Base-by-base conservation (phyloP, 1,140 invertebrate species). In the Lordiphosa mommai region DNA sequence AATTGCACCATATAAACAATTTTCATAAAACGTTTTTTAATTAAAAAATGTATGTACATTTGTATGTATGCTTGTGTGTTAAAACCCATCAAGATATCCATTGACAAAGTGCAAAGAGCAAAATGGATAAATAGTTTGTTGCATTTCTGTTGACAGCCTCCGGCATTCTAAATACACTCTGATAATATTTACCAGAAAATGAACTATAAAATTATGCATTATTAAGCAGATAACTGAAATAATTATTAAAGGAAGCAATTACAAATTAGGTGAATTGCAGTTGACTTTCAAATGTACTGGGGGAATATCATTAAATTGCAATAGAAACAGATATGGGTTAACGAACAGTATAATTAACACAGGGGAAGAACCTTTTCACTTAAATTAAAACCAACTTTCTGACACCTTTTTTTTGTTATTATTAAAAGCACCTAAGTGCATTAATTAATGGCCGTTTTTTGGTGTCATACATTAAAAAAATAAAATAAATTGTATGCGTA, bases 141-240 rank as follows among this genome's bases (percentile, higher is more conserved):
- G 38, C 53, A 65, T 55, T 60, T 52, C 38, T 17, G 5, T 50
- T 36, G 37, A 17, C 50, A 41, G 9, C 46, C 12, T 50, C 16
- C 16, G 44, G 63, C 33, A 29, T 32, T 41, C 47, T 29, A 61
- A 69, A 48, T 68, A 48, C 34, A 72, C 40, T 52, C 27, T 38
- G 14, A 51, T 52, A 46, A 56, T 38, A 38, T 30, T 48, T 20
- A 30, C 8, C 48, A 17, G 32, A 61, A 70, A 57, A 61, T 74
- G 16, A 70, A 73, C 47, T 69, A 52, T n/a, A 3, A 65, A 65
- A 69, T 53, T 44, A 59, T 51, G 40, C 46, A 73, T 69, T 59
- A 72, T 72, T 76, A 58, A 43, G 8, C 43, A 63, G 65, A 64
- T 77, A 57, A 20, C 40, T 34, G 3, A 16, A 59, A 41, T 79